These are phyloP conservation scores for Nebria ingens DNA, from an alignment of 1,140 invertebrate genomes.

Conservation along the genomic window DNA sequence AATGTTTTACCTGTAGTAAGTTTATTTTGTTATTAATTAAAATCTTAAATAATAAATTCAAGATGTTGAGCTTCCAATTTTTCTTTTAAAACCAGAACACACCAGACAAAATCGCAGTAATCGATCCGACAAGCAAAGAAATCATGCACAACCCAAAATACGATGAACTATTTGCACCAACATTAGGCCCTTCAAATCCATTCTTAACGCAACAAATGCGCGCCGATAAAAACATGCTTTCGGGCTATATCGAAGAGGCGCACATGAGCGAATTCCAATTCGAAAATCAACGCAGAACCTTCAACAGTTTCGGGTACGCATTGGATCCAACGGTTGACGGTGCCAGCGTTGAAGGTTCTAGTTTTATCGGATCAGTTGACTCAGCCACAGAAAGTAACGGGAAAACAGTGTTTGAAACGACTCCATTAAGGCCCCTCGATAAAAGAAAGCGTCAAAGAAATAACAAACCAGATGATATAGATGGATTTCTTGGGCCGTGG, in stretches of 20 bases:
- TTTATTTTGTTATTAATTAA: conserved; percentile 8
- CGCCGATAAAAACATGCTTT: conserved; percentile 80
- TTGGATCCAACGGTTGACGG: conserved; percentile 82
- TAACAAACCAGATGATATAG: conserved; percentile 82
- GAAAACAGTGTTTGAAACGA: conserved; percentile 84
- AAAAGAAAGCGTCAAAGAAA: conserved; percentile 89
- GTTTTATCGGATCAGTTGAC: conserved; percentile 56
- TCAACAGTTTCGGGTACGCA: conserved; percentile 91
- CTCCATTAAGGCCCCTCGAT: conserved; percentile 58
- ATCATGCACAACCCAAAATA: conserved; percentile 87
- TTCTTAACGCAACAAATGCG: conserved; percentile 81
- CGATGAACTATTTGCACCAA: conserved; percentile 90
- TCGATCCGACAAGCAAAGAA: conserved; percentile 69
- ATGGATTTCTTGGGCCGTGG: conserved; percentile 96
- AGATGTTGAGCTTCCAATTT: no score
- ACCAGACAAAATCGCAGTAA: no score
- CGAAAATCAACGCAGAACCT: conserved; percentile 94
- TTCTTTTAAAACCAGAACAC: conserved; percentile 25
- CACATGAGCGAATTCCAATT: conserved; percentile 97
- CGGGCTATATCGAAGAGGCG: conserved; percentile 90
- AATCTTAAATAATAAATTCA: no score
- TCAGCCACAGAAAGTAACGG: conserved; percentile 46
- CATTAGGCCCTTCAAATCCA: conserved; percentile 83
- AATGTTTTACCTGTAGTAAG: conserved; percentile 65
- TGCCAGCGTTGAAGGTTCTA: conserved; percentile 45